Base-by-base conservation (phyloP, 2,113 vertebrate species). In the Atherinomorus stipes region DNA sequence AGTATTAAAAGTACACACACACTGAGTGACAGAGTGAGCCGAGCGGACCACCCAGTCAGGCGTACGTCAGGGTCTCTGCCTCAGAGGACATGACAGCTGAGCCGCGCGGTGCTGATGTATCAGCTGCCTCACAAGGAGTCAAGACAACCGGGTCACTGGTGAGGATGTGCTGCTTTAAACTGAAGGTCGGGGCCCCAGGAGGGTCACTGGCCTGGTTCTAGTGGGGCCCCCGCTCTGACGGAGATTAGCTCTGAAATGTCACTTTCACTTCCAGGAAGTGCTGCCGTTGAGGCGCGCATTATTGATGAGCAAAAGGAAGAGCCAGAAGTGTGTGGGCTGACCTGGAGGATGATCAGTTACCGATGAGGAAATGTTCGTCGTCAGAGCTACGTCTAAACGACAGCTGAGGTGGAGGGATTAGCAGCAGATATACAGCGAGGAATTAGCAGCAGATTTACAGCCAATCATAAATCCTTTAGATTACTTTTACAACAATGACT, bases 1-100 rank as follows among this genome's bases (percentile, higher is more conserved):
- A 62, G 45, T 38, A 75, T 21, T 37, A 37, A 51, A 59, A 42
- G 57, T 22, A 4, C 31, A 23, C 54, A 50, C 11, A 45, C 40
- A 31, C 18, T 26, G 67, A 74, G 45, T 4, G 72, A 77, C 31
- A 2, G 12, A 28, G 50, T 0, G 51, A 78, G 25, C 60, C 16
- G 28, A n/a, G 60, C n/a, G 62, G 87, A 87, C 88, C 87, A 87
- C 84, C 82, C 87, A 85, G 65, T 1, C 56, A 4, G 76, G 23
- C n/a, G 67, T 2, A 71, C 75, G 49, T 62, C 70, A 71, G 71
- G 0, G 67, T 59, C 54, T 63, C 45, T 18, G 76, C 70, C 69
- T 80, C 76, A 4, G 54, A 72, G 74, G 75, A 84, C 64, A 11
- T 25, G 12, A 66, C 76, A 77, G 78, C 84, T 71, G 68, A 70